Evolutionary conservation across 2,888 invertebrate species (phyloP), one percentile per base, ranked within the genome.

Genomic region (Nebria salina): DNA sequence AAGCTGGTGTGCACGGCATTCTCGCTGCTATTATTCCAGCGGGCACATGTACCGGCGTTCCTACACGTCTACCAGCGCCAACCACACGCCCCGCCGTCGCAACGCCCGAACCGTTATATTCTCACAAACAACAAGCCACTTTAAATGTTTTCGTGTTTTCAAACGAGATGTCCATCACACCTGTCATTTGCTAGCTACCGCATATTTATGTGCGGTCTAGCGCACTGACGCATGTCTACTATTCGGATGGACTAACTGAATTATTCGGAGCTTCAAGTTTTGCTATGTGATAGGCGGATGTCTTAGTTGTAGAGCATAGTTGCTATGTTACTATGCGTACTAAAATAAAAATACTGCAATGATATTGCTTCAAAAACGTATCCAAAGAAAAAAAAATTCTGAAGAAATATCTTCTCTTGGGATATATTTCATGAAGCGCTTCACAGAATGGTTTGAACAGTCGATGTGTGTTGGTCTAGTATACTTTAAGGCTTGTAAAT

Each of bases 111-210:
- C 78, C 65, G 76, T 42, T 76, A 68, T 34, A 34, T 76, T 76
- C 41, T 66, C 76, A 26, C 54, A 54, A 54, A 54, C 54, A 76
- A 76, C 76, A 76, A 76, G 41, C 54, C 76, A 65, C 78, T 78
- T 73, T 78, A 73, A 78, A 78, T 78, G 78, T 78, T 78, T 73
- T 65, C 54, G 54, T 54, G 54, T 54, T 72, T 78, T 78, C 34
- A 78, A 78, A 78, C 78, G 78, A 65, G 72, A 72, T 78, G 78
- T 78, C 78, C 73, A 65, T 78, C 78, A 78, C 70, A 78, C 34
- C 72, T 78, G 78, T 72, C 78, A 73, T 72, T 78, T 78, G 72
- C 11, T 34, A 34, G 73, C 34, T 34, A 34, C 34, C 54, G 54
- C 54, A 54, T 34, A 34, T 34, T 34, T 54, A 54, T 54, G 13